phyloP scores from a whole-genome alignment of 1,140 invertebrate species.

The Drosophila nigrodunni region DNA sequence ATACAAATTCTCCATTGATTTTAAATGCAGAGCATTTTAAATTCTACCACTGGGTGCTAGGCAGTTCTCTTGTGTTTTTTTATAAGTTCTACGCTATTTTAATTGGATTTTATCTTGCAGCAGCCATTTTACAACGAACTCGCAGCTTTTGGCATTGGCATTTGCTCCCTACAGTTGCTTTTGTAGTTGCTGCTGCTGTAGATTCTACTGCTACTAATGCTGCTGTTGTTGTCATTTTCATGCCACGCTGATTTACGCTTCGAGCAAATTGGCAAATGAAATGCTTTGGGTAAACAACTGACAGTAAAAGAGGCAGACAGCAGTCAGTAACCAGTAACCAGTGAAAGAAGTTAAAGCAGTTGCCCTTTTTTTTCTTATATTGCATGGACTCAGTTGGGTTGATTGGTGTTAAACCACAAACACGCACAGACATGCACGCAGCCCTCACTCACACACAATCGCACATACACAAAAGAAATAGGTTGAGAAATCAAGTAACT shows the following conservation, averaged over 20 bases:
- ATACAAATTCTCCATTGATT: no score
- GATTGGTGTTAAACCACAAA: slow-evolving; percentile 60
- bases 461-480: slow-evolving; percentile 43
- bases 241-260: slow-evolving; percentile 74
- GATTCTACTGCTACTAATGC: background rate
- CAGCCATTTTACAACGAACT: slow-evolving; percentile 60
- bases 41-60: background rate
- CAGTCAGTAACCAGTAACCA: slow-evolving; percentile 11
- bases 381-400: slow-evolving; percentile 66
- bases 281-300: slow-evolving; percentile 75
- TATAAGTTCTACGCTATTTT: slow-evolving; percentile 66
- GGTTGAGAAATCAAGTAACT: background rate
- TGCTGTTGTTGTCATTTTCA: slow-evolving; percentile 59
- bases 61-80: slow-evolving; percentile 29
- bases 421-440: slow-evolving; percentile 55
- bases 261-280: slow-evolving; percentile 75
- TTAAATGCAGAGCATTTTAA: slow-evolving; percentile 8
- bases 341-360: slow-evolving; percentile 30
- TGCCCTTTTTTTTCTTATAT: slow-evolving; percentile 19
- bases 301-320: slow-evolving; percentile 31
- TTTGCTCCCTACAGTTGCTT: slow-evolving; percentile 20
- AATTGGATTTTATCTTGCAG: slow-evolving; percentile 78
- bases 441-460: slow-evolving; percentile 1
- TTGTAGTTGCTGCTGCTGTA: slow-evolving; percentile 4
- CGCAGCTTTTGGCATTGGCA: slow-evolving; percentile 22